Conservation (phyloP, 2,888 invertebrate species). For the Stenotaenia linearis region DNA sequence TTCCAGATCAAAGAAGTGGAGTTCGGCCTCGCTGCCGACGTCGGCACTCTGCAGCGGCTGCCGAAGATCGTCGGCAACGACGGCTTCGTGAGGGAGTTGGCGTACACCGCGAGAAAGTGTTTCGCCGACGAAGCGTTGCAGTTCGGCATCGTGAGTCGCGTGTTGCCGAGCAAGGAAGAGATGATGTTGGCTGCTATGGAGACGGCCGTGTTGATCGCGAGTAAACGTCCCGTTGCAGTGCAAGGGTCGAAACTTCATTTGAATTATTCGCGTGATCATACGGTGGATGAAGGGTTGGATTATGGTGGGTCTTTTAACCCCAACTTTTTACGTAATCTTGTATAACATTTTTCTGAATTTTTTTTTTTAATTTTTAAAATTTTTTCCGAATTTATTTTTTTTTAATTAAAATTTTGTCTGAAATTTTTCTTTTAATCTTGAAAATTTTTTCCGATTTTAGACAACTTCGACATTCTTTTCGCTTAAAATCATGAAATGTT, state of each 20-base stretch:
- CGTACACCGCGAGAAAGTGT: slow-evolving; percentile 78
- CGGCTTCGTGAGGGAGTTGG: slow-evolving; percentile 79
- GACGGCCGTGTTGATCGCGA: slow-evolving; percentile 71
- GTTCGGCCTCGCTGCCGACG: slow-evolving; percentile 86
- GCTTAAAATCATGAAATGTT: no score
- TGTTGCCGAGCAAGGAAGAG: slow-evolving; percentile 63
- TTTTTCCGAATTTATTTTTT: no score
- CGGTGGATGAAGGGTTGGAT: slow-evolving; percentile 78
- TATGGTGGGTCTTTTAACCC: slow-evolving; percentile 80
- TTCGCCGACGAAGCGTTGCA: slow-evolving; percentile 70
- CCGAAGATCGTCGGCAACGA: slow-evolving; percentile 85
- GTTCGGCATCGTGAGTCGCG: slow-evolving; percentile 74
- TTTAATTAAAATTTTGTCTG: no score
- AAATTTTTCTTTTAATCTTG: no score
- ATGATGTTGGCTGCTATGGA: slow-evolving; percentile 67
- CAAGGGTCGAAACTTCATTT: slow-evolving; percentile 81
- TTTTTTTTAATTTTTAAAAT: no score
- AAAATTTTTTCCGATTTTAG: no score
- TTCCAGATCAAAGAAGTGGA: slow-evolving; percentile 82
- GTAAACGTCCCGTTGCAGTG: slow-evolving; percentile 89
- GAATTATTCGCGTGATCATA: slow-evolving; percentile 80
- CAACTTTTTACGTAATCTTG: no score
- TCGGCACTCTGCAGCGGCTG: slow-evolving; percentile 85
- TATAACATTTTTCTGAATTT: no score
- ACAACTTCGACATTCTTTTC: no score